Percentiles rank a stretch among this genome's conserved stretches.
phyloP scores from a whole-genome alignment of 2,797 vertebrate species.

The Stomatorhinus walkeri region DNA sequence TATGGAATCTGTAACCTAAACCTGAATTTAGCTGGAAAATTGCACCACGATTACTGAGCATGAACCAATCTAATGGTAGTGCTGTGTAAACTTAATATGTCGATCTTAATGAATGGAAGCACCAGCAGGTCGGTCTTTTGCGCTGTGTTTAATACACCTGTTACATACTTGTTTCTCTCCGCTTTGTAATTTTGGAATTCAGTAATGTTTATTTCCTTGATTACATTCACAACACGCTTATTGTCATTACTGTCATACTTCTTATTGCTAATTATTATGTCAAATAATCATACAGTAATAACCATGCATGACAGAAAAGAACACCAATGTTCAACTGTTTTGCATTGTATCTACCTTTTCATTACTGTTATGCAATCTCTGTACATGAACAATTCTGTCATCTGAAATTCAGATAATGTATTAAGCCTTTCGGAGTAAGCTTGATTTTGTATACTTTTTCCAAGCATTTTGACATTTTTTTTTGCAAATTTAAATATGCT shows the following conservation, averaged over 20 bases:
- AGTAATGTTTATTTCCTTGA: background rate
- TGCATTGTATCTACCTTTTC: background rate
- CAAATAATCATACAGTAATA: background rate
- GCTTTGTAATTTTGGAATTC: background rate
- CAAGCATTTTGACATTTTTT: background rate
- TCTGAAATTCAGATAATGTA: background rate
- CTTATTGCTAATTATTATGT: background rate
- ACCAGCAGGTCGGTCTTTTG: background rate
- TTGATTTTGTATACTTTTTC: background rate
- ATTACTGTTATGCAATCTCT: background rate
- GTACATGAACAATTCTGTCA: background rate
- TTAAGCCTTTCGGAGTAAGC: background rate
- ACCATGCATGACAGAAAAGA: background rate
- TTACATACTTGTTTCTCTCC: background rate
- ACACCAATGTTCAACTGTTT: background rate
- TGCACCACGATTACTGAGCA: background rate
- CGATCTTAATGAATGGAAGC: background rate
- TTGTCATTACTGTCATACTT: background rate
- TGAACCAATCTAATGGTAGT: background rate
- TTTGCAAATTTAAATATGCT: background rate
- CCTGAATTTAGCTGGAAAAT: background rate
- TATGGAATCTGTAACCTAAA: background rate
- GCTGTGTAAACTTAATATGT: background rate
- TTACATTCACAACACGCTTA: background rate
- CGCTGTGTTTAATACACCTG: background rate